Base-by-base conservation (phyloP, 2,888 invertebrate genomes). In the Spisula solida region DNA sequence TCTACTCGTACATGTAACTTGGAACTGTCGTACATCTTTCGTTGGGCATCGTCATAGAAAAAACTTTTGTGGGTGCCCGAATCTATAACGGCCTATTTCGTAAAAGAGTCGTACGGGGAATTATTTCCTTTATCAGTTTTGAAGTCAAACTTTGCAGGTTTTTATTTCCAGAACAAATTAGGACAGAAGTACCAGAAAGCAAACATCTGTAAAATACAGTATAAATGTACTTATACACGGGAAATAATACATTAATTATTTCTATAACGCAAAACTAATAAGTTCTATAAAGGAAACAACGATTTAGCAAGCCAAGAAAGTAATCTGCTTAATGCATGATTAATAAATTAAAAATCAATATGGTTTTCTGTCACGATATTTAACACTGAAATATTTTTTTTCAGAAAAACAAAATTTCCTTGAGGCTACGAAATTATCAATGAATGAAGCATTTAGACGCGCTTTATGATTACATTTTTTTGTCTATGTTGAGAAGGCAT, bases 271-370 rank as follows among this genome's bases (percentile, higher is more conserved):
- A n/a, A 41, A 41, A 25, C 60, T 25, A 66, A 66, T 66, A n/a
- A 25, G 25, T 66, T 66, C 25, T 66, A 66, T 66, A 66, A 66
- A 25, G n/a, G 25, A 66, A 66, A 25, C 25, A 66, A 66, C 25
- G 60, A 66, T 66, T 66, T 66, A n/a, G 60, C 25, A 66, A 66
- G 12, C 60, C 60, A 66, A 25, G 25, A 66, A n/a, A 66, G n/a
- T 25, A 5, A 66, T 6, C 60, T 66, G 25, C 25, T 66, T 25
- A 0, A 10, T 25, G 25, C 25, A 66, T 66, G 60, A 66, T 66
- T 66, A 66, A 66, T 66, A 25, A 25, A 25, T 10, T 12, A 41
- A 66, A 60, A 66, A 66, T 66, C 60, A 12, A 66, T 66, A 66
- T 25, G n/a, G 60, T 41, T 66, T 66, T 25, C 25, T 66, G 25